A percentile compares a stretch with the other conserved stretches of the same genome.
Evolutionary conservation across 1,140 invertebrate species (phyloP).

Genomic region (Penaeus japonicus): DNA sequence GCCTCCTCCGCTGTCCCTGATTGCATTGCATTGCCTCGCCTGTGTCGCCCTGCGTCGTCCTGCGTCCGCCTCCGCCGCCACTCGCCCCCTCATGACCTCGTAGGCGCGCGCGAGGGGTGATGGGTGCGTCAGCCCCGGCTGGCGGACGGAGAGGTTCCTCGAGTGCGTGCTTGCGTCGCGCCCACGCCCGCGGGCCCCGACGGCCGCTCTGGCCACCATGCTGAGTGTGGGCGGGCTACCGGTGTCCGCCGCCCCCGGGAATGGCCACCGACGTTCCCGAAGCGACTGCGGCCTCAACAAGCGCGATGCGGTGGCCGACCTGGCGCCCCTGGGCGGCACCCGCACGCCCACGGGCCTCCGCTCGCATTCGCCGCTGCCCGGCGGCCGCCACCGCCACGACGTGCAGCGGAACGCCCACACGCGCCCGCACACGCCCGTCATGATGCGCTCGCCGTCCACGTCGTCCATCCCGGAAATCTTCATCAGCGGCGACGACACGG

Average conservation of each 20-base stretch:
- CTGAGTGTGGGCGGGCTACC: slow-evolving; percentile 39
- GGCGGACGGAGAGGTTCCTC: neutral
- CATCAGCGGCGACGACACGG: slow-evolving; percentile 39
- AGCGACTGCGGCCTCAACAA: slow-evolving; percentile 45
- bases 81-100: no score
- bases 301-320: neutral
- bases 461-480: slow-evolving; percentile 47
- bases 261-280: slow-evolving; percentile 25
- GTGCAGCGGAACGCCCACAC: slow-evolving; percentile 4
- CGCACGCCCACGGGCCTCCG: neutral
- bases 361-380: neutral
- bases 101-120: neutral
- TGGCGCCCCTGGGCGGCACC: neutral
- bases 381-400: neutral
- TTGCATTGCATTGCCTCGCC: no score
- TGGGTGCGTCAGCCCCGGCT: neutral
- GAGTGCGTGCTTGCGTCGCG: neutral
- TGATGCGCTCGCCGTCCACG: slow-evolving; percentile 36
- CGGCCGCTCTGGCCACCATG: neutral
- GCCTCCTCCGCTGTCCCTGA: no score
- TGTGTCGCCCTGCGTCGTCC: no score
- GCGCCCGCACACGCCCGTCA: slow-evolving; percentile 18
- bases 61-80: no score
- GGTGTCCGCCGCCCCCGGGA: slow-evolving; percentile 1
- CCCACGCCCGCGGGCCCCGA: neutral